Percentiles rank a stretch among this genome's conserved stretches.
phyloP scores from a whole-genome alignment of 2,888 invertebrate species.

The Lymantria monacha region DNA sequence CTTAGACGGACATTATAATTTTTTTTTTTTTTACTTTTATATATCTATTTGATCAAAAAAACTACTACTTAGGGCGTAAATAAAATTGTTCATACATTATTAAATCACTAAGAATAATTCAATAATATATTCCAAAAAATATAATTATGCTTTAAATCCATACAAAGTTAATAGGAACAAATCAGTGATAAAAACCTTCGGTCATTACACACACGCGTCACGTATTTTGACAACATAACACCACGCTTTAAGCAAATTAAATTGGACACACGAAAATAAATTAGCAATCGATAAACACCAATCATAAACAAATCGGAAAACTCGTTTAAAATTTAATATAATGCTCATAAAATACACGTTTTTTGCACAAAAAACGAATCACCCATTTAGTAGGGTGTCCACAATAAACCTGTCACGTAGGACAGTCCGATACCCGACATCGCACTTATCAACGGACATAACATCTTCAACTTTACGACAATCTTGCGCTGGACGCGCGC shows the following conservation, averaged over 20 bases:
- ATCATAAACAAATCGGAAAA: slow-evolving; percentile 29
- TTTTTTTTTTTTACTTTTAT: too few species aligned
- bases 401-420: slow-evolving; percentile 71
- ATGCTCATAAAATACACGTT: slow-evolving; percentile 28
- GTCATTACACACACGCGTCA: slow-evolving; percentile 8
- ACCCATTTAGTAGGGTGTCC: slow-evolving; percentile 72
- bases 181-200: slow-evolving; percentile 5
- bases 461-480: slow-evolving; percentile 79
- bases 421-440: slow-evolving; percentile 71
- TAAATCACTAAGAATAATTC: neutral
- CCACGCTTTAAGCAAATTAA: slow-evolving; percentile 19
- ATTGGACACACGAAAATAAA: slow-evolving; percentile 15
- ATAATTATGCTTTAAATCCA: neutral
- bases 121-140: neutral
- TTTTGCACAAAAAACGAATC: slow-evolving; percentile 47
- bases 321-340: slow-evolving; percentile 33
- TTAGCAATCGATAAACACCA: slow-evolving; percentile 23
- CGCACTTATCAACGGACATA: slow-evolving; percentile 77
- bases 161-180: neutral
- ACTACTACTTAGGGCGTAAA: too few species aligned
- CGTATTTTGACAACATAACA: slow-evolving; percentile 12
- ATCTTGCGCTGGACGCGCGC: slow-evolving; percentile 62
- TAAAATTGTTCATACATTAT: too few species aligned
- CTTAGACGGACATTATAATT: too few species aligned
- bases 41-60: too few species aligned